These are phyloP conservation scores for Gymnoscopelus microlampas DNA, from an alignment of 2,797 vertebrate genomes.

Conservation along the genomic window DNA sequence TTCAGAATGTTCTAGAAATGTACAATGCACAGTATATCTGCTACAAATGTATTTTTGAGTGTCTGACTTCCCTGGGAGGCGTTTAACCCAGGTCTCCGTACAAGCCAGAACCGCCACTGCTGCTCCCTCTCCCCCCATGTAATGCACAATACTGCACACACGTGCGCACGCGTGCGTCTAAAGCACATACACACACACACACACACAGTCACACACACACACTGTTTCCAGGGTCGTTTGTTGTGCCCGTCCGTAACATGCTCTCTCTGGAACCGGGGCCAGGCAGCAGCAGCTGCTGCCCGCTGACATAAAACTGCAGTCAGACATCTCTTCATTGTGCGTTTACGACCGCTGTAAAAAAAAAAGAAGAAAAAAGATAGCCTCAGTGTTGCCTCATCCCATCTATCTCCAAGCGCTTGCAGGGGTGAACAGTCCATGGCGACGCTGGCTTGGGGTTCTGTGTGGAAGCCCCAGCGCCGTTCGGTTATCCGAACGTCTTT, in stretches of 20 bases:
- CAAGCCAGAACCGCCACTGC: no score
- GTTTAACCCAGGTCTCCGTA: no score
- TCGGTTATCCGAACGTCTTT: conserved; percentile 44
- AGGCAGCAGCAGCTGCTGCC: conserved; percentile 61
- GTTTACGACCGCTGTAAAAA: conserved; percentile 72
- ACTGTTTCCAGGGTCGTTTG: conserved; percentile 68
- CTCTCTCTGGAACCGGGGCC: conserved; percentile 67
- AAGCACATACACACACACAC: conserved; percentile 11
- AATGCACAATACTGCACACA: no score
- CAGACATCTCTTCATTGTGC: conserved; percentile 71
- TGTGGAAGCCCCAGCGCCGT: conserved; percentile 40
- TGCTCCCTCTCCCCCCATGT: no score
- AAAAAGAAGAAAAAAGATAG: conserved; percentile 35
- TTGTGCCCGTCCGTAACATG: conserved; percentile 72
- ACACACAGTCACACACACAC: conserved; percentile 17
- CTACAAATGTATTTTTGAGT: no score
- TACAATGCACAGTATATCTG: no score
- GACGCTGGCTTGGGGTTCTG: conserved; percentile 13
- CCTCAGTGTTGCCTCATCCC: conserved; percentile 58
- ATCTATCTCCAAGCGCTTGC: conserved; percentile 52
- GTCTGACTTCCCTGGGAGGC: no score
- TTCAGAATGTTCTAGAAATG: no score
- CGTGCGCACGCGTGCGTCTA: not conserved
- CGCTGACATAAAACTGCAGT: conserved; percentile 72
- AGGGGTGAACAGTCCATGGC: conserved; percentile 47